Base-by-base conservation (phyloP, 1,140 invertebrate species). In the Physella acuta region DNA sequence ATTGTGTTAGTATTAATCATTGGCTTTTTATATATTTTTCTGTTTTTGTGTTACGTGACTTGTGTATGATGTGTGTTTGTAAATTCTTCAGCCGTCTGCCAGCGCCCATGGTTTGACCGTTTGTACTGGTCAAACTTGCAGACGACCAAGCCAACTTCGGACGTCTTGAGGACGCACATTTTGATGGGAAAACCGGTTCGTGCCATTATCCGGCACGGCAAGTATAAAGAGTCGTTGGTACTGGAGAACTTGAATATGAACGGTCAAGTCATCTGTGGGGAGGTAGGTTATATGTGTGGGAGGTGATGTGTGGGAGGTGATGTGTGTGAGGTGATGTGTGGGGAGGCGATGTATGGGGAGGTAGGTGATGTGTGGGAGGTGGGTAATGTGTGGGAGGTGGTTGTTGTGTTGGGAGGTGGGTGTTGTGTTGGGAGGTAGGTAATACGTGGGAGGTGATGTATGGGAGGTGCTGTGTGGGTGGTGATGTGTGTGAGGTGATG, bases 181-280 rank as follows among this genome's bases (percentile, higher is more conserved):
- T 26, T 65, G 52, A 52, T 49, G 49, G 63, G 63, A 1, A 65
- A 65, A 55, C 63, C 63, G 3, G 63, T 65, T 2, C 52, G 55
- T n/a, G 63, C 55, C 11, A 16, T 33, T 30, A 33, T 65, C 31
- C 30, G 17, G 26, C 44, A 65, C 24, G 49, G 63, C 2, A 52
- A 31, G 11, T 55, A 52, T 33, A 51, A 36, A 14, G 63, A 65
- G 51, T 33, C 63, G 5, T 65, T 65, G 17, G 55, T 34, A 3
- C 44, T 65, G 36, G 63, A 65, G 17, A 65, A 65, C 49, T 17
- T 65, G 2, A 65, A 65, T 33, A 65, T 65, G 63, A 65, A 65
- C 34, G 63, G 63, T 3, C 44, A 53, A 24, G 44, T 55, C 26
- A 16, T 53, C 4, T 65, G 63, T 36, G 63, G 63, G 3, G 63